Percentiles rank a stretch among this genome's conserved stretches.
Evolutionary conservation across 2,113 vertebrate genomes (phyloP).

Genomic region (Martes martes): DNA sequence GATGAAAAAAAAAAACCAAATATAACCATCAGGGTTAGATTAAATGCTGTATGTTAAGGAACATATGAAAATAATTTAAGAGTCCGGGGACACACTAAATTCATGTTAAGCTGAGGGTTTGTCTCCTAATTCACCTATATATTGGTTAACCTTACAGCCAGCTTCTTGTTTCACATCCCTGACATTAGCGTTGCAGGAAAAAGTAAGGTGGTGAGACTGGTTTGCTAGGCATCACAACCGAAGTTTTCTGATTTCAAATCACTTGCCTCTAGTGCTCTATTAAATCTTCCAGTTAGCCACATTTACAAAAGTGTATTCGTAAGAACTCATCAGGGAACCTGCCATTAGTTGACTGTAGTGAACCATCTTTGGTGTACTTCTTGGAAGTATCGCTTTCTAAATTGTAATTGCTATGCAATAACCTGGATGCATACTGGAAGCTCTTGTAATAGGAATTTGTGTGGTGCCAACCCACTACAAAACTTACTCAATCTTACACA

Average conservation of each 20-base stretch:
- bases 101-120: background rate
- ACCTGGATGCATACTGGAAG: background rate
- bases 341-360: background rate
- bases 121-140: background rate
- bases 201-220: background rate
- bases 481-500: background rate
- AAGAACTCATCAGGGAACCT: background rate
- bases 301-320: background rate
- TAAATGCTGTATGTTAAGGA: background rate
- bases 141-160: background rate
- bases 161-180: background rate
- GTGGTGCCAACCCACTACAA: background rate
- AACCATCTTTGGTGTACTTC: background rate
- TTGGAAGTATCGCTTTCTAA: background rate
- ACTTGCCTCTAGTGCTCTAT: background rate
- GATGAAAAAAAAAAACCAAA: background rate
- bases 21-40: background rate
- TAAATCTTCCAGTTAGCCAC: background rate
- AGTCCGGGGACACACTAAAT: background rate
- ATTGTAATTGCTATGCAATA: background rate
- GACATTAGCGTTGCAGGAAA: background rate
- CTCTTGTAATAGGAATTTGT: background rate
- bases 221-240: conserved; percentile 3
- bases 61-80: background rate
- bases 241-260: background rate